Base-by-base conservation (phyloP, 1,140 invertebrate genomes). In the Octopus sinensis region DNA sequence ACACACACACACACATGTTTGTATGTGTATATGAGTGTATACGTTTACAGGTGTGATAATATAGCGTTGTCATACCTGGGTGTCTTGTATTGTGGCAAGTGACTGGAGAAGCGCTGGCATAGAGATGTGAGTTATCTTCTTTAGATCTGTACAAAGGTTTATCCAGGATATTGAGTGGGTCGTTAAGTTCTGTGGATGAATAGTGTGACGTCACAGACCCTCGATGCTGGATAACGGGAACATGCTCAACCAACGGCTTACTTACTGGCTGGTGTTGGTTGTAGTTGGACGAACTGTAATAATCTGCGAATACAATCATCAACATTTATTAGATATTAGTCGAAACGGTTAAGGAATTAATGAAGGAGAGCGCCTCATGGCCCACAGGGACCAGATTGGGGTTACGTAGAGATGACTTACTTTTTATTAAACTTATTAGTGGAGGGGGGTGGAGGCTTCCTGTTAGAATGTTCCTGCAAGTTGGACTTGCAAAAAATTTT, bases 221-320 rank as follows among this genome's bases (percentile, higher is more conserved):
- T 10, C 88, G 78, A 5, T 85, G 85, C 71, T 89, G 88, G 23
- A 89, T 89, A 12, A 89, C 88, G 4, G 88, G 86, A 30, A 89
- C 88, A 80, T 89, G 88, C 77, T 89, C 88, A 10, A 86, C 88
- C 17, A 88, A 78, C 53, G 88, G 88, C 80, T 89, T 89, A n/a
- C 81, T 79, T 12, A 80, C 76, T 73, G 81, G 84, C 68, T 77
- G 23, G 5, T 77, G 52, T 51, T 73, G 68, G 68, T 17, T 17
- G 3, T 73, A 73, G 68, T 23, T 23, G 13, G 68, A 73, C 13
- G 68, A 73, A 23, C 30, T 73, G 13, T 73, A 73, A 4, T 73
- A 73, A 73, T 73, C 68, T 73, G 30, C 30, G 3, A 43, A 43
- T 43, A 43, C 30, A 43, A 43, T 43, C 30, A 43, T 43, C 30